Percentiles rank a stretch among this genome's conserved stretches.
Evolutionary conservation across 2,113 vertebrate species (phyloP).

Genomic region (Miniopterus natalensis): DNA sequence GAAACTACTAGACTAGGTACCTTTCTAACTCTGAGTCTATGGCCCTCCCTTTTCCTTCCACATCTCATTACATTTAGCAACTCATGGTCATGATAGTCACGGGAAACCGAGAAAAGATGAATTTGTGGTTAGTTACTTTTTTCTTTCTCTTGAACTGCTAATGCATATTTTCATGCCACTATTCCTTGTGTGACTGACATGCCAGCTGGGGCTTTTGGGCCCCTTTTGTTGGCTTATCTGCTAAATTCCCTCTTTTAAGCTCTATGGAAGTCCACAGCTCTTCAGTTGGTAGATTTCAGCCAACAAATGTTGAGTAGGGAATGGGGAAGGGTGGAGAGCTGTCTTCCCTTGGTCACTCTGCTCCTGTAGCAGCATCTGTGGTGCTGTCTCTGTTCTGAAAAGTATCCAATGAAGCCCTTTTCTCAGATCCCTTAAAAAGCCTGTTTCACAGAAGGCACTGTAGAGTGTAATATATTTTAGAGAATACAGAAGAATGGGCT

Average conservation of each 20-base stretch:
- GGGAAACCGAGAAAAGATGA: background rate
- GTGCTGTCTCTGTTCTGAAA: background rate
- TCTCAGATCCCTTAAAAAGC: background rate
- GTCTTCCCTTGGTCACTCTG: background rate
- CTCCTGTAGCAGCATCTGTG: background rate
- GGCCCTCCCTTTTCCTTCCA: background rate
- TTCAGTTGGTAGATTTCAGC: background rate
- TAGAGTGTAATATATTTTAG: background rate
- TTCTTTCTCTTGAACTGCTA: background rate
- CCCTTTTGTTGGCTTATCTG: background rate
- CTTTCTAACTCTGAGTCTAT: background rate
- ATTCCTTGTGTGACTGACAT: background rate
- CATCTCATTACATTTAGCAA: background rate
- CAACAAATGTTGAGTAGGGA: background rate
- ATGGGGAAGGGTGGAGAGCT: background rate
- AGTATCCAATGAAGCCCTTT: background rate
- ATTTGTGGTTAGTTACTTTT: background rate
- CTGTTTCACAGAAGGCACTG: background rate
- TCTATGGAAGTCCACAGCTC: background rate
- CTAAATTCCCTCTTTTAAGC: background rate
- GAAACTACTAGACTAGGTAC: background rate
- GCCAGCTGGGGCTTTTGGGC: background rate
- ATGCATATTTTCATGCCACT: background rate
- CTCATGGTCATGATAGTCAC: background rate
- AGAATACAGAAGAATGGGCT: background rate